Evolutionary conservation across 2,113 vertebrate species (phyloP).

Genomic region (Pholis gunnellus): DNA sequence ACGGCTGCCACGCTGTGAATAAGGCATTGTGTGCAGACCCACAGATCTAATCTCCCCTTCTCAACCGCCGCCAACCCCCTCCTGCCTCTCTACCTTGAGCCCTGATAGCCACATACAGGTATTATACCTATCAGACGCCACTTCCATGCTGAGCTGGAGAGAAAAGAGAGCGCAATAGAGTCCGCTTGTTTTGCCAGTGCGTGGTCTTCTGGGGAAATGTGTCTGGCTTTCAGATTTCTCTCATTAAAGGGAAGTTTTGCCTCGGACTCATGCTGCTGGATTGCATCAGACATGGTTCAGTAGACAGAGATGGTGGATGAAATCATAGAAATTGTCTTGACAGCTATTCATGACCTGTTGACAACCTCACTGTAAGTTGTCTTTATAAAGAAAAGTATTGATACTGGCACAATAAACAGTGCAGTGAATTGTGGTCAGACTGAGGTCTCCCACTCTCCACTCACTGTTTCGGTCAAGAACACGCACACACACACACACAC

Average conservation of each 20-base stretch:
- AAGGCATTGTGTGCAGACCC: constrained; percentile 75
- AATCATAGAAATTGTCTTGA: constrained; percentile 57
- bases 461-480: constrained; percentile 32
- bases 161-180: constrained; percentile 24
- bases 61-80: constrained; percentile 47
- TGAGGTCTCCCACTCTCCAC: constrained; percentile 46
- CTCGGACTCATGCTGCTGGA: constrained; percentile 41
- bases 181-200: constrained; percentile 39
- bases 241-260: constrained; percentile 45
- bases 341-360: constrained; percentile 53
- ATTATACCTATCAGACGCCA: constrained; percentile 60
- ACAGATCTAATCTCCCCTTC: constrained; percentile 73
- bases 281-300: constrained; percentile 61
- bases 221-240: constrained; percentile 60
- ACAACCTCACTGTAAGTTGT: constrained; percentile 51
- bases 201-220: constrained; percentile 36
- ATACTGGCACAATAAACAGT: constrained; percentile 56
- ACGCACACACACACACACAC: constrained; percentile 29
- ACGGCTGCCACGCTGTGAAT: constrained; percentile 71
- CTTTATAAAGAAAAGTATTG: constrained; percentile 56
- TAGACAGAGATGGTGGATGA: constrained; percentile 50
- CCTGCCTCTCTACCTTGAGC: constrained; percentile 45
- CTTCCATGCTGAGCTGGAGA: constrained; percentile 41
- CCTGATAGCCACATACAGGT: constrained; percentile 67
- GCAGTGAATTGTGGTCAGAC: constrained; percentile 54